These are phyloP conservation scores for Uropsilus gracilis DNA, from an alignment of 2,113 vertebrate genomes.

Conservation along the genomic window DNA sequence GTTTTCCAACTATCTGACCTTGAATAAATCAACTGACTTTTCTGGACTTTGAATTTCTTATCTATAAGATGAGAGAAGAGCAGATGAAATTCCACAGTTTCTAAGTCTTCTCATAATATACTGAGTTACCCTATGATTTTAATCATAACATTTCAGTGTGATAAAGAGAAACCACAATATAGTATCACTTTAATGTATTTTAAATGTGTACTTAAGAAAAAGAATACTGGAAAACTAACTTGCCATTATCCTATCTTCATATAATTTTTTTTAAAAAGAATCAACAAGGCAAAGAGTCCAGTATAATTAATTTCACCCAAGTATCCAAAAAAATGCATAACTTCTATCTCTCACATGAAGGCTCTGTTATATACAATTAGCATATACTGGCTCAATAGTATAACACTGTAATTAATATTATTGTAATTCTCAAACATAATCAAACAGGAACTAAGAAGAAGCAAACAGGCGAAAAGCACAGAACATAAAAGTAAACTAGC, in stretches of 20 bases:
- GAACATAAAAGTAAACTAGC: slow-evolving; percentile 37
- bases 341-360: slow-evolving; percentile 8
- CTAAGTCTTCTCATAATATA: slow-evolving; percentile 29
- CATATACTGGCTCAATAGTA: slow-evolving; percentile 5
- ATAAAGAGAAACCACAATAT: slow-evolving; percentile 43
- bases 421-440: slow-evolving; percentile 58
- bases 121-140: slow-evolving; percentile 42
- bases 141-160: slow-evolving; percentile 45
- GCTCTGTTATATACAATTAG: neutral
- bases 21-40: slow-evolving; percentile 4
- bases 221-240: slow-evolving; percentile 51
- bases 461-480: neutral
- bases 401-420: slow-evolving; percentile 40
- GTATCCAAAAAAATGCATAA: slow-evolving; percentile 34
- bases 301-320: slow-evolving; percentile 49
- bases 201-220: slow-evolving; percentile 17
- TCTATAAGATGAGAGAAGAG: neutral
- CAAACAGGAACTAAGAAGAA: slow-evolving; percentile 35
- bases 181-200: slow-evolving; percentile 42
- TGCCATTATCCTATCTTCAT: slow-evolving; percentile 37
- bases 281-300: slow-evolving; percentile 41
- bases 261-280: slow-evolving; percentile 51
- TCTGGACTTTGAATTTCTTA: slow-evolving; percentile 8
- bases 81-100: slow-evolving; percentile 15
- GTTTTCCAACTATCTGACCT: slow-evolving; percentile 32